These are phyloP conservation scores for Boleophthalmus pectinirostris DNA, from an alignment of 2,113 vertebrate species.

Conservation along the genomic window DNA sequence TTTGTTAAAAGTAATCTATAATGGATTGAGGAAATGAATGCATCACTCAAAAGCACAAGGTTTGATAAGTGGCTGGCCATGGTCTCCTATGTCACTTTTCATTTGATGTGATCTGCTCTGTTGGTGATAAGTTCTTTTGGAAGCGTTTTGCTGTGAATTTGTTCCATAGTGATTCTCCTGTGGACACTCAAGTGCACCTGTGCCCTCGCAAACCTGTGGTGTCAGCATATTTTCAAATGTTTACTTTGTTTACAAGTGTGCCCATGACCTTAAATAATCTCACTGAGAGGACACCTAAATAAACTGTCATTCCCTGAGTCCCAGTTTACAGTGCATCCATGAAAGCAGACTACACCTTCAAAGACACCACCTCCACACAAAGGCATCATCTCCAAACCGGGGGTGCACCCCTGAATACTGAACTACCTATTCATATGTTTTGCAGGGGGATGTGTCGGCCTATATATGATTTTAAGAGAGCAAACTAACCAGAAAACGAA, in stretches of 20 bases:
- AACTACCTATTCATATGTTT: background rate
- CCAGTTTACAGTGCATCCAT: background rate
- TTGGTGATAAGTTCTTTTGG: slow-evolving; percentile 10
- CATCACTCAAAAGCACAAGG: slow-evolving; percentile 13
- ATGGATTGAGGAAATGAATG: background rate
- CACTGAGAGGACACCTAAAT: background rate
- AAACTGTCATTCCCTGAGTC: background rate
- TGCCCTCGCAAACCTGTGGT: slow-evolving; percentile 14
- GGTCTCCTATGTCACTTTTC: background rate
- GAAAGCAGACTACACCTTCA: background rate
- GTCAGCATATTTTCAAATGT: slow-evolving; percentile 10
- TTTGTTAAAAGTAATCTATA: background rate
- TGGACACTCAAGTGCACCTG: slow-evolving; percentile 25
- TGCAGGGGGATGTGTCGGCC: background rate
- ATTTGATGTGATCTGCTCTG: background rate
- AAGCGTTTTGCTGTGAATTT: slow-evolving; percentile 39
- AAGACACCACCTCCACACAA: background rate
- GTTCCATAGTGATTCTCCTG: slow-evolving; percentile 20
- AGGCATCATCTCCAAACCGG: background rate
- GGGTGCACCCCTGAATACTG: background rate
- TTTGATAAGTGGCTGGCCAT: background rate
- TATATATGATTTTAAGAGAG: background rate
- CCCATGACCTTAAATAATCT: slow-evolving; percentile 9
- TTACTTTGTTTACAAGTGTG: slow-evolving; percentile 1
- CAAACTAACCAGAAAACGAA: slow-evolving; percentile 17